A percentile compares a stretch with the other conserved stretches of the same genome.
These are phyloP conservation scores for Hozukius guyotensis DNA, from an alignment of 2,797 vertebrate species.

Conservation along the genomic window DNA sequence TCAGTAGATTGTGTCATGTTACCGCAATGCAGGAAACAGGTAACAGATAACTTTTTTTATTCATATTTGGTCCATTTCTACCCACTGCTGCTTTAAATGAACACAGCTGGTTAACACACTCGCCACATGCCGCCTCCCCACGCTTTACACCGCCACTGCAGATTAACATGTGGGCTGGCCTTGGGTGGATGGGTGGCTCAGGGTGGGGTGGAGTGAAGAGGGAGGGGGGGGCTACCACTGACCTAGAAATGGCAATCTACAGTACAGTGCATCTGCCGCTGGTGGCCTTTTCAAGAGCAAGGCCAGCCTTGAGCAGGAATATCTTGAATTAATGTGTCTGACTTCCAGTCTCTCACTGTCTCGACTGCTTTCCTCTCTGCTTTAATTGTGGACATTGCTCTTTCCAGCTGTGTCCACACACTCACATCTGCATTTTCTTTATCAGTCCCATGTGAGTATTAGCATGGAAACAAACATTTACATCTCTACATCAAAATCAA, in stretches of 20 bases:
- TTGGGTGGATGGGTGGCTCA: constrained; percentile 36
- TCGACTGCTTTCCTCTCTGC: constrained; percentile 1
- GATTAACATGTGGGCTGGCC: constrained; percentile 71
- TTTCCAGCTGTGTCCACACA: constrained; percentile 43
- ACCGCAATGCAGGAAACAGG: neutral
- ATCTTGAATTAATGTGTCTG: constrained; percentile 8
- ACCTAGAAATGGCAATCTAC: constrained; percentile 78
- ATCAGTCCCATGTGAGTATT: constrained; percentile 23
- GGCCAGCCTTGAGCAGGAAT: constrained; percentile 12
- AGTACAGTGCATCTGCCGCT: constrained; percentile 23
- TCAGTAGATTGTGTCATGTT: neutral
- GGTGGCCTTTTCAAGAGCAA: constrained; percentile 31
- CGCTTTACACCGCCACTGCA: constrained; percentile 33
- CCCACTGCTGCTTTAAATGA: neutral
- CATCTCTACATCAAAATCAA: constrained; percentile 6
- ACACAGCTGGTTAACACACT: constrained; percentile 47
- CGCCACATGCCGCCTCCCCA: constrained; percentile 54
- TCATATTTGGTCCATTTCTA: too few relatives aligned
- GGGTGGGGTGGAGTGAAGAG: constrained; percentile 29
- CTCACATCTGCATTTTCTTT: constrained; percentile 45
- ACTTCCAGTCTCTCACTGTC: neutral
- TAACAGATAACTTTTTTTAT: too few relatives aligned
- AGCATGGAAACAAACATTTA: constrained; percentile 19
- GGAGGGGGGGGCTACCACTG: constrained; percentile 41
- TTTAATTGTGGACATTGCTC: neutral